Base-by-base conservation (phyloP, 1,140 invertebrate species). In the Eulimnadia texana region DNA sequence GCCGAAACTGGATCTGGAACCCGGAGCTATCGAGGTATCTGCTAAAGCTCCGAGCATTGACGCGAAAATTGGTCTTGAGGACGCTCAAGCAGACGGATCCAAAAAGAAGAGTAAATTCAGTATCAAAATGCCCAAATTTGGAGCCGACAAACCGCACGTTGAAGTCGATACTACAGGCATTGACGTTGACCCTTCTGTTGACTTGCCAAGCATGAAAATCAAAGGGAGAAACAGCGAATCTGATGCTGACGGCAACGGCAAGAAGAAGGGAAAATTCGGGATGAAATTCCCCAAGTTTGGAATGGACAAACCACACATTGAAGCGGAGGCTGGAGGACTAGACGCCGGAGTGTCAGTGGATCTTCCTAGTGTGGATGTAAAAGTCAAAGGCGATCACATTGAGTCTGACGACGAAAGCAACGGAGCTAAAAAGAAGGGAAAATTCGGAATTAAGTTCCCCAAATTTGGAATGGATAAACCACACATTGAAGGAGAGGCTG, bases 401-500 rank as follows among this genome's bases (percentile, higher is more conserved):
- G 20, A 27, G 33, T n/a, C 16, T 20, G 27, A 20, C 13, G 52
- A 54, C n/a, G 52, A 54, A 6, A 1, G 23, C 3, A 27, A 54
- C 24, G 55, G 55, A 3, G 24, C 27, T 11, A 57, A 28, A 11
- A 57, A 57, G 22, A 57, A 57, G 10, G 0, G n/a, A 10, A 57
- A 57, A 33, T 61, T 61, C n/a, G 29, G 29, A 20, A 22, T 61
- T 22, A 61, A 61, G 53, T 42, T 61, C 25, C 60, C 60, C 29
- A 61, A 54, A 28, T 23, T 61, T 42, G 51, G 28, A 23, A 51
- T 57, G 28, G 33, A 33, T 16, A 55, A 61, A 20, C 60, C 24
- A 20, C n/a, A 61, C 24, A 13, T 42, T 9, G 55, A 58, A 6
- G 50, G 19, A 23, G 53, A 29, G 24, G 19, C 42, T 27, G 16